A percentile compares a stretch with the other conserved stretches of the same genome.
Evolutionary conservation across 2,797 vertebrate species (phyloP).

Genomic region (Sardinella longiceps): DNA sequence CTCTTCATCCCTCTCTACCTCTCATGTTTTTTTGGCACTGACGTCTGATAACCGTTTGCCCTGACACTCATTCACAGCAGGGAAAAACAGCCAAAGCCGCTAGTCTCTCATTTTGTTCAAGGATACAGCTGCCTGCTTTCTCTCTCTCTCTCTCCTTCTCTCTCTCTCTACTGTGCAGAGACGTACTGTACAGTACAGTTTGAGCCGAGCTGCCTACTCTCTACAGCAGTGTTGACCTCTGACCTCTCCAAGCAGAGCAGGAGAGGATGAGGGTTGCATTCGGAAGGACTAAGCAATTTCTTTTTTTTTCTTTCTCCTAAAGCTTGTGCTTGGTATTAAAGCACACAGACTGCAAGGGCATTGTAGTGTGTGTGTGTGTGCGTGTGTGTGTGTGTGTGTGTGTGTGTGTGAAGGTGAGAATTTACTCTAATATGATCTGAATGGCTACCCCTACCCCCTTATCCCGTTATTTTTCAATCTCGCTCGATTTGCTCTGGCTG

Average conservation of each 20-base stretch:
- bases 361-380: neutral
- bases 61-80: neutral
- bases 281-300: neutral
- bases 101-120: too few species aligned
- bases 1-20: neutral
- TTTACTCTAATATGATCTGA: conserved; percentile 51
- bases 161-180: neutral
- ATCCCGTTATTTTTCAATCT: conserved; percentile 47
- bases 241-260: neutral
- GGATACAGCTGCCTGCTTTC: neutral
- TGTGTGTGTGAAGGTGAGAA: neutral
- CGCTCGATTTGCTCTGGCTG: conserved; percentile 59
- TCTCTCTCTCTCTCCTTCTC: neutral
- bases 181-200: neutral
- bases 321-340: conserved; percentile 19
- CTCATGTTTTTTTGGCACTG: neutral
- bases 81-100: neutral
- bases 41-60: neutral
- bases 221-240: neutral
- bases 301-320: neutral
- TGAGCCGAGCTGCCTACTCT: neutral
- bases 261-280: neutral
- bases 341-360: neutral
- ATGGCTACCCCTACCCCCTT: conserved; percentile 17
- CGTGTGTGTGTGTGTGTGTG: neutral